Base-by-base conservation (phyloP, 2,888 invertebrate species). In the Labia minor region DNA sequence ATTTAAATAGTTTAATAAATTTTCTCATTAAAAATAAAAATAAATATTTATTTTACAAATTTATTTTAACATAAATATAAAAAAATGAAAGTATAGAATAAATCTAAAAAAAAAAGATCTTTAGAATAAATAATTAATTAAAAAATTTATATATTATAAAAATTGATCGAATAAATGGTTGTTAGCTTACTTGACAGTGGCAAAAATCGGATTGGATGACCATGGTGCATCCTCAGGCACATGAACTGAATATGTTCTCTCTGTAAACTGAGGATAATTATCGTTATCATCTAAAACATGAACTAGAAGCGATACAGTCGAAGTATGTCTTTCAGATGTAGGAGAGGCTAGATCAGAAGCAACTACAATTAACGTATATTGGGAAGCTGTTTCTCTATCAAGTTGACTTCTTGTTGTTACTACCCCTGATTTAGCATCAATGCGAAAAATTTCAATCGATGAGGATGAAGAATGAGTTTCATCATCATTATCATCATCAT, bases 251-350 rank as follows among this genome's bases (percentile, higher is more conserved):
- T 95, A 95, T 0, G 92, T 90, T 71, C 92, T 84, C 77, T 94
- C 92, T 64, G 89, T 88, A 78, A 95, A 95, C 77, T 95, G 93
- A 0, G 95, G 95, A 77, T 93, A 93, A 77, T 95, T 95, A 78
- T 95, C 95, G 74, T 93, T 93, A 75, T 94, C 95, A 72, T 95
- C 95, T 65, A 90, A 77, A 4, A 95, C 84, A 71, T 87, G 87
- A 26, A 95, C 86, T 70, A 90, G 83, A 49, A 95, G 85, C 21
- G 89, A 90, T 0, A 95, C 90, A 75, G 87, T 90, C 69, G 93
- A 88, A 0, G 91, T 89, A 73, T 86, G 83, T 68, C 93, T 82
- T 66, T 89, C 87, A n/a, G 87, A 83, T 10, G 88, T 84, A 0
- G 91, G 88, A 20, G 85, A 86, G 0, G 92, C 90, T 75, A 90